These are phyloP conservation scores for Colostygia pectinataria DNA, from an alignment of 2,888 invertebrate species.

Conservation along the genomic window DNA sequence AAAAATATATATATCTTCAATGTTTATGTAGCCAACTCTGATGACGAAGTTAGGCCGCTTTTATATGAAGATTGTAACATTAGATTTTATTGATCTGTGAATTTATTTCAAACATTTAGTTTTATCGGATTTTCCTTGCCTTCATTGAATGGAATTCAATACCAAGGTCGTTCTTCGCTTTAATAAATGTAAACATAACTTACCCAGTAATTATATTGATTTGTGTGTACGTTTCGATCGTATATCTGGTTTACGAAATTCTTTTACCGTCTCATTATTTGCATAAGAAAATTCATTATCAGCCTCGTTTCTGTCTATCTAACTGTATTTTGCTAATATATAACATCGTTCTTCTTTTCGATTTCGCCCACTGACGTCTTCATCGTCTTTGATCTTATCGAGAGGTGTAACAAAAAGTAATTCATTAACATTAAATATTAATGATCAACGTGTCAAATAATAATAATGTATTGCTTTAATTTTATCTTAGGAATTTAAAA, in stretches of 20 bases:
- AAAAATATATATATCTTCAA: no score
- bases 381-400: slow-evolving; percentile 35
- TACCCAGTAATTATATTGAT: slow-evolving; percentile 12
- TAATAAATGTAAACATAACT: slow-evolving; percentile 7
- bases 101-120: no score
- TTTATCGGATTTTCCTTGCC: background rate
- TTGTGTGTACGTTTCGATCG: slow-evolving; percentile 8
- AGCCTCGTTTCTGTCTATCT: slow-evolving; percentile 18
- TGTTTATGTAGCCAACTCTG: no score
- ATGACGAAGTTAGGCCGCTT: no score
- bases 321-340: slow-evolving; percentile 34
- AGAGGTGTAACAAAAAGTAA: slow-evolving; percentile 39
- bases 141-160: slow-evolving; percentile 3
- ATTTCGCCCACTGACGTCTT: slow-evolving; percentile 38
- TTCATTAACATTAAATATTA: slow-evolving; percentile 39
- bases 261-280: slow-evolving; percentile 12
- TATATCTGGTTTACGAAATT: slow-evolving; percentile 4
- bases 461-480: slow-evolving; percentile 33
- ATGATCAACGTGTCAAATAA: slow-evolving; percentile 35
- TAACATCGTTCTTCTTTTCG: slow-evolving; percentile 27
- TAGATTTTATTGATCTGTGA: no score
- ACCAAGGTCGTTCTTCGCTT: background rate
- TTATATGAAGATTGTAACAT: background rate
- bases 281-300: slow-evolving; percentile 19
- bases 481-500: slow-evolving; percentile 32